phyloP scores from a whole-genome alignment of 2,113 vertebrate species.

The Rhinogobius similis region DNA sequence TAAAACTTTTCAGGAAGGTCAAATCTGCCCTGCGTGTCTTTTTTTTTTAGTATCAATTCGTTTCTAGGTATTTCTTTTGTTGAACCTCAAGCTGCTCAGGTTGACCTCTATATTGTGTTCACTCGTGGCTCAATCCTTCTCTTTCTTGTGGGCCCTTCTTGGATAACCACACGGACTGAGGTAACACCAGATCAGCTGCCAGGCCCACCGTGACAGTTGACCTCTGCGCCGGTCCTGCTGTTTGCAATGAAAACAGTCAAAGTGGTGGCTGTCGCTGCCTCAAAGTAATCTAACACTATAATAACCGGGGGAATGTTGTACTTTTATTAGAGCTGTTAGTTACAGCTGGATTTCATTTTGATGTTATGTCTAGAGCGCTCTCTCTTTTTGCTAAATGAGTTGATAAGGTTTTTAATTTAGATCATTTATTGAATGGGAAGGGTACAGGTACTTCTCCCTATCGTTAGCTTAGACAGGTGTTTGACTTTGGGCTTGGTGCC shows the following conservation, averaged over 20 bases:
- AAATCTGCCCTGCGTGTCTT: too few relatives aligned
- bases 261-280: neutral
- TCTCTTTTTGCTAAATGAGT: neutral
- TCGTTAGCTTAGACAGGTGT: too few relatives aligned
- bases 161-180: neutral
- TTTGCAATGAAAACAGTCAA: slow-evolving; percentile 1
- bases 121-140: too few relatives aligned
- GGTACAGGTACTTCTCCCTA: too few relatives aligned
- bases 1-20: too few relatives aligned
- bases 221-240: neutral
- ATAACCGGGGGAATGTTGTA: neutral
- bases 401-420: neutral
- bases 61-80: too few relatives aligned
- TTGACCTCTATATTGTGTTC: too few relatives aligned
- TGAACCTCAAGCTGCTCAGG: too few relatives aligned
- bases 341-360: neutral
- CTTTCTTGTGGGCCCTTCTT: neutral
- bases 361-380: neutral
- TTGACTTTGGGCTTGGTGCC: too few relatives aligned
- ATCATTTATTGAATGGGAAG: neutral
- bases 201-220: neutral
- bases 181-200: neutral
- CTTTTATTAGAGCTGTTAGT: neutral
- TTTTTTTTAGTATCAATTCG: too few relatives aligned
- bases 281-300: neutral